phyloP scores from a whole-genome alignment of 2,797 vertebrate genomes.

The Potorous gilbertii region DNA sequence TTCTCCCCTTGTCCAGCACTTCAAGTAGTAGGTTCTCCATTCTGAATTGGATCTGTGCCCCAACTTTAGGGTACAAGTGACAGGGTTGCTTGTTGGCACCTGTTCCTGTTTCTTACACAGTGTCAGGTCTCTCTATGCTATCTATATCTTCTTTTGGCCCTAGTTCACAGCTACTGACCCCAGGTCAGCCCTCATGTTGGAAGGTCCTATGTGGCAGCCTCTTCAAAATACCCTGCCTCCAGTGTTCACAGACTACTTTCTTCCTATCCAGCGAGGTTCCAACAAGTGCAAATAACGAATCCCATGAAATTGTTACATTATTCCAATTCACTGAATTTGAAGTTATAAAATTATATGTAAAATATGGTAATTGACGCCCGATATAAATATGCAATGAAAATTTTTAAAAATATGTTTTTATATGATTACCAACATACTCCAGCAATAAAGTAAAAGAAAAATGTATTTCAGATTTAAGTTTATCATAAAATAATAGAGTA shows the following conservation, averaged over 20 bases:
- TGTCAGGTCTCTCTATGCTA: neutral
- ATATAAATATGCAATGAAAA: neutral
- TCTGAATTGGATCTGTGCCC: neutral
- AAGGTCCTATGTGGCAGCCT: neutral
- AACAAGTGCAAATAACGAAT: neutral
- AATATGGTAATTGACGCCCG: too few relatives aligned
- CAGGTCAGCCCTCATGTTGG: neutral
- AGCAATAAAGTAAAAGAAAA: neutral
- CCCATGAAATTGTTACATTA: neutral
- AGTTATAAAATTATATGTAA: too few relatives aligned
- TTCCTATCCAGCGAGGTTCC: neutral
- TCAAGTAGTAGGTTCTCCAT: neutral
- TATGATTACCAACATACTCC: neutral
- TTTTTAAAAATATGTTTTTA: neutral
- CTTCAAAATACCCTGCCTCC: neutral
- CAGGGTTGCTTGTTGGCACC: neutral
- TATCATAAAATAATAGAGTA: neutral
- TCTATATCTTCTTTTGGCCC: neutral
- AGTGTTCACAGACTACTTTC: neutral
- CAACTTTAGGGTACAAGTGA: neutral
- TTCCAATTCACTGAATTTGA: neutral
- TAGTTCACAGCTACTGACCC: neutral
- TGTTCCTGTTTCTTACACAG: neutral
- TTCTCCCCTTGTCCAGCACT: neutral
- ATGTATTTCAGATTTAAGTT: neutral